Conservation (phyloP, 2,797 vertebrate genomes). For the Neostethus bicornis region DNA sequence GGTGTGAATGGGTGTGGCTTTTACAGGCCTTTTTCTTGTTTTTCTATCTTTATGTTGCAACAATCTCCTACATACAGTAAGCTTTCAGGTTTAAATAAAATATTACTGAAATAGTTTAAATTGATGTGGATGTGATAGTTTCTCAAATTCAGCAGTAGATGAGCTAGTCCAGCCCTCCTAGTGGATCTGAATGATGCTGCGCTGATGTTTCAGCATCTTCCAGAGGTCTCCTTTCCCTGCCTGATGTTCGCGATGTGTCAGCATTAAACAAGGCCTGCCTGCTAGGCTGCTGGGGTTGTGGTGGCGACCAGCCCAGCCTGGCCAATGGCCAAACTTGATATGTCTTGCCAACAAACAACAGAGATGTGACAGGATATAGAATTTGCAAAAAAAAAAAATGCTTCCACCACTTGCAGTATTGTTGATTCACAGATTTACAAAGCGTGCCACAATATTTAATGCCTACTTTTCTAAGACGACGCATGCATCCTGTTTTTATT, state of each 20-base stretch:
- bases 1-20: conserved; percentile 40
- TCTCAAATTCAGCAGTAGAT: conserved; percentile 39
- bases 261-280: conserved; percentile 73
- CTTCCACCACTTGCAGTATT: conserved; percentile 31
- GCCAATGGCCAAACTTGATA: conserved; percentile 69
- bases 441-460: conserved; percentile 9
- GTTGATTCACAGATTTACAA: conserved; percentile 34
- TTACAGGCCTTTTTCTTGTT: conserved; percentile 16
- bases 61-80: conserved; percentile 14
- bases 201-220: conserved; percentile 74
- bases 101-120: conserved; percentile 17
- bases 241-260: conserved; percentile 78
- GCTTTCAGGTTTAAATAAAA: conserved; percentile 5
- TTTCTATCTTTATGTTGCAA: neutral
- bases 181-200: conserved; percentile 62
- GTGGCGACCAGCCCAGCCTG: conserved; percentile 73
- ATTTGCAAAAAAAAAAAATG: conserved; percentile 25
- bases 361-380: conserved; percentile 56
- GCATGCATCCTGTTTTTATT: conserved; percentile 6
- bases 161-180: conserved; percentile 46
- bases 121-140: conserved; percentile 25
- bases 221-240: conserved; percentile 69
- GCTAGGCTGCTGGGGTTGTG: conserved; percentile 64
- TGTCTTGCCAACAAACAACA: conserved; percentile 64
- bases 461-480: conserved; percentile 17